Conservation (phyloP, 2,888 invertebrate genomes). For the Pyrgus malvae region DNA sequence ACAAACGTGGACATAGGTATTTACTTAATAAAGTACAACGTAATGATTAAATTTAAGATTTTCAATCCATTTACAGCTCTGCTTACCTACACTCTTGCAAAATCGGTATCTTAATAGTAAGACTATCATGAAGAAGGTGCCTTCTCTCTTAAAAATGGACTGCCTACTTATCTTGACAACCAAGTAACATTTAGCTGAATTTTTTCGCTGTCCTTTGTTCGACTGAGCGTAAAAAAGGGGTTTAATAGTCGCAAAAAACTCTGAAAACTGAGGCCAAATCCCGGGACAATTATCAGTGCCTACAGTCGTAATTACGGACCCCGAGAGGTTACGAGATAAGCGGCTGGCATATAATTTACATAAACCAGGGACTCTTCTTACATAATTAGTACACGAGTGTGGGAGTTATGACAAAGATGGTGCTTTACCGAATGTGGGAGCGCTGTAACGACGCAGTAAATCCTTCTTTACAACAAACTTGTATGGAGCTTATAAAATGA, state of each 20-base stretch:
- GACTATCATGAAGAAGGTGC: too few relatives aligned
- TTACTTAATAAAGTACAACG: too few relatives aligned
- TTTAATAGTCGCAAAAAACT: conserved; percentile 18
- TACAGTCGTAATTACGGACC: conserved; percentile 56
- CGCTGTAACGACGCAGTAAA: neutral
- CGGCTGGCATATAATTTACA: conserved; percentile 22
- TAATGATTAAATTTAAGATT: too few relatives aligned
- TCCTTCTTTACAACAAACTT: neutral
- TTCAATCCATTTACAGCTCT: too few relatives aligned
- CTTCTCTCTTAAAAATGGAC: neutral
- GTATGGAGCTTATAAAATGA: too few relatives aligned
- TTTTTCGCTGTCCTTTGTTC: neutral
- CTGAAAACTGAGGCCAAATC: conserved; percentile 43
- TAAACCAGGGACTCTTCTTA: conserved; percentile 19
- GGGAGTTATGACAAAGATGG: conserved; percentile 21
- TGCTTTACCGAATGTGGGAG: conserved; percentile 14
- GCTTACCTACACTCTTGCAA: too few relatives aligned
- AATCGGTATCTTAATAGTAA: too few relatives aligned
- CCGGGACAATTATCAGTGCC: conserved; percentile 57
- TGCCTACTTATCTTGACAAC: neutral
- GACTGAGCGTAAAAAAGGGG: neutral
- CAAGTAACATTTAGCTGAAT: too few relatives aligned
- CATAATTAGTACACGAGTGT: conserved; percentile 23
- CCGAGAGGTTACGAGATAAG: conserved; percentile 32
- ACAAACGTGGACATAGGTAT: too few relatives aligned